phyloP scores from a whole-genome alignment of 2,888 invertebrate genomes.

The Leucophora obtusa region DNA sequence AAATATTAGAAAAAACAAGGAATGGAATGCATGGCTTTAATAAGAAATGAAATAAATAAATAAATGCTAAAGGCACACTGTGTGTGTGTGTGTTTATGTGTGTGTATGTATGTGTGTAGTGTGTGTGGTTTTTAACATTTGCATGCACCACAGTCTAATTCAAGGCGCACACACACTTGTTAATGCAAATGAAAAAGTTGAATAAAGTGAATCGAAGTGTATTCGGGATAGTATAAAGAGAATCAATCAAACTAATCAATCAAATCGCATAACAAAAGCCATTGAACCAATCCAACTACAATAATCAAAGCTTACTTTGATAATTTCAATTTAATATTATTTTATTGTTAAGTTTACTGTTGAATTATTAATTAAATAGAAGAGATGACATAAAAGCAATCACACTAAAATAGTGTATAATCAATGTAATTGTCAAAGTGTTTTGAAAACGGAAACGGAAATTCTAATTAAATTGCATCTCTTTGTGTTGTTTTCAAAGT shows the following conservation, averaged over 20 bases:
- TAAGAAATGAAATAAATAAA: slow-evolving; percentile 26
- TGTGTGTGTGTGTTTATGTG: not conserved
- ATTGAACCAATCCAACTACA: not conserved
- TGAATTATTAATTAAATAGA: not conserved
- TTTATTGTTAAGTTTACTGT: not conserved
- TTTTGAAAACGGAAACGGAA: not conserved
- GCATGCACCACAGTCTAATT: not conserved
- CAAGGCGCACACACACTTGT: not conserved
- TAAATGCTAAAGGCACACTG: not conserved
- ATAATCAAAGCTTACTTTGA: too few species aligned
- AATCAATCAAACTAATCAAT: not conserved
- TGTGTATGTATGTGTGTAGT: not conserved
- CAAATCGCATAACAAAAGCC: not conserved
- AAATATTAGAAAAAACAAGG: not conserved
- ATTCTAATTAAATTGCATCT: not conserved
- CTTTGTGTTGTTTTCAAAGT: not conserved
- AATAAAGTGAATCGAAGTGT: not conserved
- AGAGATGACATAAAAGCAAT: not conserved
- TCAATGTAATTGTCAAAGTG: not conserved
- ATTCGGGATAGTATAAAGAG: not conserved
- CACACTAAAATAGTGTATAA: not conserved
- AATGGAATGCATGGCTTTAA: not conserved
- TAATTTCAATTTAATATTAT: too few species aligned
- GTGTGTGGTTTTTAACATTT: not conserved
- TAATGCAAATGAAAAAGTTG: not conserved